Evolutionary conservation across 2,113 vertebrate species (phyloP), one percentile per base, ranked within the genome.

Genomic region (Leptobrachium ailaonicum): DNA sequence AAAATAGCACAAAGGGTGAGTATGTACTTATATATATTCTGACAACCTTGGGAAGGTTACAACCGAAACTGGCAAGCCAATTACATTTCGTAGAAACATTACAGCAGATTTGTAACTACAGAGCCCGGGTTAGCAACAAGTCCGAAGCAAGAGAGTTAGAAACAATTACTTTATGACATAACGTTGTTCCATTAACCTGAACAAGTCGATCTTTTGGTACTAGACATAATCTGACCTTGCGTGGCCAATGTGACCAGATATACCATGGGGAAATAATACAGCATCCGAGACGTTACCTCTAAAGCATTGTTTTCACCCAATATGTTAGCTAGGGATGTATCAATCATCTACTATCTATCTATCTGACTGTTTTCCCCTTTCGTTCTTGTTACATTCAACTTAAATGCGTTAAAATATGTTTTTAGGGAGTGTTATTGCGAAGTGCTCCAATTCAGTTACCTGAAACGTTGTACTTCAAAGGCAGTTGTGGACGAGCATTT

Each of bases 1-100:
- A 77, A 76, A 68, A 74, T 68, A 80, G 71, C 63, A 41, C 63
- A 69, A 56, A 74, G 64, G 71, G 71, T n/a, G 71, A 74, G n/a
- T 73, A 66, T 68, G 71, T 74, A 68, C 71, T 68, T 80, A 14
- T 80, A 74, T 80, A 73, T 74, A 80, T 80, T 80, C 64, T 80
- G 71, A 80, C 78, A 80, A 74, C 71, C 71, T 58, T 80, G 53
- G 11, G 71, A 68, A 74, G 77, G 77, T 66, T 67, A 73, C 47
- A 12, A 79, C 13, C 56, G 53, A 56, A 68, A 45, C 78, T 67
- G 71, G 71, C 63, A 62, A 68, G 41, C 63, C 78, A 80, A 80
- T 80, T 74, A 68, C 50, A 58, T 74, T 68, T 41, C 67, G 64
- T 74, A 74, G 71, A 41, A 74, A 80, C 63, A 67, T 74, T 80